Evolutionary conservation across 2,888 invertebrate genomes (phyloP).

Genomic region (Eueremaeus valkanovi): DNA sequence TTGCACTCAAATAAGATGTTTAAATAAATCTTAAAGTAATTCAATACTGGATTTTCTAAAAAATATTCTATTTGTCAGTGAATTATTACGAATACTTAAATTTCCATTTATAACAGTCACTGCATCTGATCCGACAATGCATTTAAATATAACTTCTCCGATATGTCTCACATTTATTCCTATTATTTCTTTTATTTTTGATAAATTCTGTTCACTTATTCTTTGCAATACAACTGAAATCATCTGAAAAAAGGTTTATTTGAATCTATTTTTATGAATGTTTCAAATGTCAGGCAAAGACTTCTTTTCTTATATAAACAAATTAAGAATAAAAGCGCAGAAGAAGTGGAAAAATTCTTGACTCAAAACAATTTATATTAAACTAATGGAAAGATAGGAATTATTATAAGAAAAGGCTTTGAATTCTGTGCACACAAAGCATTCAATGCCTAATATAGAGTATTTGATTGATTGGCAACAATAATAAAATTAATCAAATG

Average conservation of each 20-base stretch:
- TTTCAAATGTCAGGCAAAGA: neutral
- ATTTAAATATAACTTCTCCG: neutral
- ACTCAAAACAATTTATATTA: too few species aligned
- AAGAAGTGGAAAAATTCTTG: neutral
- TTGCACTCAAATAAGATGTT: neutral
- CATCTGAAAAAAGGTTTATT: neutral
- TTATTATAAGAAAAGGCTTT: too few species aligned
- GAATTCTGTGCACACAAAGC: too few species aligned
- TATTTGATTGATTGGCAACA: too few species aligned
- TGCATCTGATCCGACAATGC: constrained; percentile 3
- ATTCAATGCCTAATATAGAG: too few species aligned
- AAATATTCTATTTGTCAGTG: constrained; percentile 5
- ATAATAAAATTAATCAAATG: neutral
- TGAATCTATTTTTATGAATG: neutral
- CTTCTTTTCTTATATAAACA: neutral
- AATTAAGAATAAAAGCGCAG: neutral
- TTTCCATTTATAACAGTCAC: constrained; percentile 20
- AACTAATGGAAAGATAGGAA: too few species aligned
- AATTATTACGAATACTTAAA: constrained; percentile 27
- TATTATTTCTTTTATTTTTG: neutral
- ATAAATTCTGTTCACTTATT: neutral
- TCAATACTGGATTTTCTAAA: constrained; percentile 7
- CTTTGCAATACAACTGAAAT: neutral
- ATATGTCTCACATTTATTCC: constrained; percentile 18
- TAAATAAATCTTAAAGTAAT: constrained; percentile 26